Base-by-base conservation (phyloP, 2,888 invertebrate species). In the Nemotelus pantherinus region DNA sequence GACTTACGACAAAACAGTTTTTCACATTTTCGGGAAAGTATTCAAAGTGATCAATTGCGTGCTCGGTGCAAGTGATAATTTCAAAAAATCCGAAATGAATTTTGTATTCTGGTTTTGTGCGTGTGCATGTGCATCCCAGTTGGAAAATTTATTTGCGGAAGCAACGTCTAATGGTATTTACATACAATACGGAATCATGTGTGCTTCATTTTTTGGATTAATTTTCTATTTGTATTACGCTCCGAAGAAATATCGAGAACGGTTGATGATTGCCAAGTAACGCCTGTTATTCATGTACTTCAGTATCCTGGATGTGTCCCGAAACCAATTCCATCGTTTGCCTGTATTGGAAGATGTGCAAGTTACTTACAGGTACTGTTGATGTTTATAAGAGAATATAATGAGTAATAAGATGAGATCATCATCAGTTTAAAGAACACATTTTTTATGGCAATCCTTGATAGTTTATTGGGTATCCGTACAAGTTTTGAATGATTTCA, bases 221-320 rank as follows among this genome's bases (percentile, higher is more conserved):
- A 3, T 63, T 43, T 63, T 39, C 43, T 2, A 55, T 70, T 55
- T 55, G 55, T n/a, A 44, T 58, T 68, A 53, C 53, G 43, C 41
- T 43, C 47, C 57, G 44, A 65, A 77, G 77, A 78, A 58, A 78
- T 76, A 39, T 70, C 76, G 44, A 25, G 65, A 9, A 78, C 72
- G 2, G 77, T 78, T 4, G 96, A 95, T 85, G 95, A 96, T 85
- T 97, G 97, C 84, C 93, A 95, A 86, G 93, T 97, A 82, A 95
- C 95, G 2, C 96, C 96, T 2, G 96, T 97, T 47, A 94, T 97
- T 80, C 96, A 97, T 86, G 94, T 96, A 7, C 89, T 97, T 48
- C 94, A 95, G 85, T 95, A 95, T 87, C 94, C 95, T 2, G 96
- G 97, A 78, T 97, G 97, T 86, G 93, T 95, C 63, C 95, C 96